These are phyloP conservation scores for Scolopax mira DNA, from an alignment of 2,113 vertebrate species.

Conservation along the genomic window DNA sequence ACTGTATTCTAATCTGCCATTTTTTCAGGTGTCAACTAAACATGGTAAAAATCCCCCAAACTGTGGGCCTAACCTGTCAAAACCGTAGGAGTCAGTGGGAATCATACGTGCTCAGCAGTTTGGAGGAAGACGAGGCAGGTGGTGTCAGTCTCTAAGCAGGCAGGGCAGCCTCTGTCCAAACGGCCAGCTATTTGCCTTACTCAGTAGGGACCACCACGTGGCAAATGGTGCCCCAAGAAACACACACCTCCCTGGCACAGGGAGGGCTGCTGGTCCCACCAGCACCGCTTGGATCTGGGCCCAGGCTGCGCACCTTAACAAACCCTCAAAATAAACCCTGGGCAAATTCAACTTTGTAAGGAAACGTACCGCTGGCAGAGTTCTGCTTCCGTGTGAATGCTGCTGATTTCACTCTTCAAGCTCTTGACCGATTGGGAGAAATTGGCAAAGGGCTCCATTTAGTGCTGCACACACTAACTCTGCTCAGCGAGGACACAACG, in stretches of 20 bases:
- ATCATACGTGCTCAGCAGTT: not conserved
- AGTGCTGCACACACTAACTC: not conserved
- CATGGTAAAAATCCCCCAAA: not conserved
- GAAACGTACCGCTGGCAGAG: not conserved
- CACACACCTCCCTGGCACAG: rapidly evolving
- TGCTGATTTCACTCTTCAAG: slow-evolving; percentile 1
- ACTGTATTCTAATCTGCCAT: not conserved
- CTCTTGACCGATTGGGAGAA: not conserved
- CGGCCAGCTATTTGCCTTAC: not conserved
- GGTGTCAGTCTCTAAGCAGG: not conserved
- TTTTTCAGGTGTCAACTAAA: not conserved
- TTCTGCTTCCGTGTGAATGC: not conserved
- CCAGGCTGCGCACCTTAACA: not conserved
- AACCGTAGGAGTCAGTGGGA: not conserved
- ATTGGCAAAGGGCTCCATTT: not conserved
- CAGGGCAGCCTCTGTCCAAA: not conserved
- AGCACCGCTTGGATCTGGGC: not conserved
- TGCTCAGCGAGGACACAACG: rapidly evolving
- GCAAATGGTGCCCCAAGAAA: not conserved
- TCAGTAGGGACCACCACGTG: not conserved
- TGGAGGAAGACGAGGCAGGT: not conserved
- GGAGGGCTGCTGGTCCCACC: not conserved
- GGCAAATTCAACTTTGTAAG: not conserved
- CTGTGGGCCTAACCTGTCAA: not conserved
- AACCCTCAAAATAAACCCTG: not conserved